Conservation (phyloP, 2,888 invertebrate species). For the Cheilosia soror region DNA sequence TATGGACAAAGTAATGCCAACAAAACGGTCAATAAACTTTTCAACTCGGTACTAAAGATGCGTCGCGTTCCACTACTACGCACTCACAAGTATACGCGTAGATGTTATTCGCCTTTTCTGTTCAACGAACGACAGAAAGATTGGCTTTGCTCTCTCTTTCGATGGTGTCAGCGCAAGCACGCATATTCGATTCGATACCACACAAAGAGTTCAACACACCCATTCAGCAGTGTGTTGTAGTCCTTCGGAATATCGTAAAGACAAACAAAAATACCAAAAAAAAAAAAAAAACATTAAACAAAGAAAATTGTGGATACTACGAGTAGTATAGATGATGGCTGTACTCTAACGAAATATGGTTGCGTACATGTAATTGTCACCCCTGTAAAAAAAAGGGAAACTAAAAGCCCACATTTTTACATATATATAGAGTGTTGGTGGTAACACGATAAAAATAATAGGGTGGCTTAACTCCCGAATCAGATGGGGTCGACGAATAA, state of each 20-base stretch:
- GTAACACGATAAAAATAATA: conserved; percentile 15
- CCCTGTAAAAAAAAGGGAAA: not conserved
- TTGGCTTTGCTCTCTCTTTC: conserved; percentile 19
- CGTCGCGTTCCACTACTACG: conserved; percentile 18
- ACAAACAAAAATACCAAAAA: conserved; percentile 6
- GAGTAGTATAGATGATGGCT: conserved; percentile 43
- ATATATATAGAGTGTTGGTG: not conserved
- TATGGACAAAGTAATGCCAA: not conserved
- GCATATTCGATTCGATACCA: conserved; percentile 42
- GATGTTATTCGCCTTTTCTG: conserved; percentile 7
- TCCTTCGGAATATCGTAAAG: conserved; percentile 44
- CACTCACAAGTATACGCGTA: conserved; percentile 5
- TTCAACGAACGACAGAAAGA: conserved; percentile 30
- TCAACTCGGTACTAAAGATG: conserved; percentile 16
- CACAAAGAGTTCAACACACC: conserved; percentile 60
- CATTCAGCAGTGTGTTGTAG: conserved; percentile 31
- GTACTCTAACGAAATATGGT: not conserved
- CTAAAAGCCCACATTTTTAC: conserved; percentile 8
- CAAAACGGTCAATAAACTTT: conserved; percentile 37
- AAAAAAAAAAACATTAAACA: conserved; percentile 36
- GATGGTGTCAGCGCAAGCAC: conserved; percentile 36
- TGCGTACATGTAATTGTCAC: not conserved
- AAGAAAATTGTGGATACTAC: conserved; percentile 45
- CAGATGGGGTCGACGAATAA: not conserved
- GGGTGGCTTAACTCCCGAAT: conserved; percentile 25